A percentile compares a stretch with the other conserved stretches of the same genome.
Conservation (phyloP, 2,888 invertebrate species). For the Melinopterus prodromus region DNA sequence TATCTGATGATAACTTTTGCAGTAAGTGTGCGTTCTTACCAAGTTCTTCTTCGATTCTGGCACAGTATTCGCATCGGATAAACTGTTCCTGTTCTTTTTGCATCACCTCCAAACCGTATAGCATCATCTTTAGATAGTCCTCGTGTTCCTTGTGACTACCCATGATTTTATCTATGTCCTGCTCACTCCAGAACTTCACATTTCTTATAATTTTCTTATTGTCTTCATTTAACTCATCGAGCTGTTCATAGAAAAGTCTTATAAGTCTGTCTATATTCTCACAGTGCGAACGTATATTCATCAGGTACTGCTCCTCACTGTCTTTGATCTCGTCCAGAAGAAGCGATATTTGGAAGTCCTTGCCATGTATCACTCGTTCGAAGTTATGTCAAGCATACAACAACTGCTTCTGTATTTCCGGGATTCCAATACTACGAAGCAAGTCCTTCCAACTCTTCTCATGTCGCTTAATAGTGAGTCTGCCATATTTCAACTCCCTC, state of each 20-base stretch:
- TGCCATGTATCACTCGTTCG: constrained; percentile 60
- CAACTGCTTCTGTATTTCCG: constrained; percentile 57
- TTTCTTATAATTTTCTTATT: constrained; percentile 49
- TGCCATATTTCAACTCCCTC: constrained; percentile 57
- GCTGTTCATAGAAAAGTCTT: constrained; percentile 51
- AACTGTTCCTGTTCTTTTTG: constrained; percentile 52
- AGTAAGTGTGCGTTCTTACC: constrained; percentile 49
- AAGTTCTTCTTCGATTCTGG: constrained; percentile 53
- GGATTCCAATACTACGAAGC: constrained; percentile 57
- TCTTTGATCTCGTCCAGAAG: constrained; percentile 58
- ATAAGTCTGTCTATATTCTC: constrained; percentile 58
- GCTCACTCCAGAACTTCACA: constrained; percentile 55
- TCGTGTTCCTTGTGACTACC: constrained; percentile 55
- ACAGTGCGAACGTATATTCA: constrained; percentile 54
- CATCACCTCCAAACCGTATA: constrained; percentile 64
- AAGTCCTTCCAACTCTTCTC: constrained; percentile 58
- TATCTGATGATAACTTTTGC: constrained; percentile 46
- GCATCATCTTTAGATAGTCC: constrained; percentile 60
- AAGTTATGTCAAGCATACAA: constrained; percentile 60
- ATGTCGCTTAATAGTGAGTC: constrained; percentile 52
- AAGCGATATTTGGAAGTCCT: constrained; percentile 59
- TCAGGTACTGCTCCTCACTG: constrained; percentile 58
- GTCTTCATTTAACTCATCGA: constrained; percentile 53
- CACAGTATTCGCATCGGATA: constrained; percentile 53
- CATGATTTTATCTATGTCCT: constrained; percentile 59